A percentile compares a stretch with the other conserved stretches of the same genome.
phyloP scores from a whole-genome alignment of 2,888 invertebrate species.

The Hofmannophila pseudospretella region DNA sequence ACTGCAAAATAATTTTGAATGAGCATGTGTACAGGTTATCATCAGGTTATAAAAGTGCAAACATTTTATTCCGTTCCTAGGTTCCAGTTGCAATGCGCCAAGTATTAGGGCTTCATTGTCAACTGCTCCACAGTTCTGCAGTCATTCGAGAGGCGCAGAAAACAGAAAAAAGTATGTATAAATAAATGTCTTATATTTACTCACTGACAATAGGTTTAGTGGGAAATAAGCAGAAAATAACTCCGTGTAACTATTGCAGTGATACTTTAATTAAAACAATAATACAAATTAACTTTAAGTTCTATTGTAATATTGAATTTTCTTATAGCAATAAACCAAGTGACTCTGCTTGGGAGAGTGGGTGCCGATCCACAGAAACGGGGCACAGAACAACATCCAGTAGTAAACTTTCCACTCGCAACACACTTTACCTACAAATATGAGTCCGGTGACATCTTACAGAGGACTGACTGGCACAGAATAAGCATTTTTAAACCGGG shows the following conservation, averaged over 20 bases:
- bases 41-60: no score
- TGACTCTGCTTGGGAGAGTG: slow-evolving; percentile 90
- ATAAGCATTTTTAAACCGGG: slow-evolving; percentile 91
- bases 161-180: slow-evolving; percentile 57
- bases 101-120: slow-evolving; percentile 22
- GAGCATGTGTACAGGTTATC: no score
- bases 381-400: slow-evolving; percentile 89
- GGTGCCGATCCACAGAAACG: slow-evolving; percentile 93
- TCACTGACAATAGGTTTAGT: no score
- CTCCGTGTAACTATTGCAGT: no score
- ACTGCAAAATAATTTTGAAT: no score
- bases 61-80: slow-evolving; percentile 22
- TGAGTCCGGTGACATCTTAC: slow-evolving; percentile 86
- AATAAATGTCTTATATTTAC: no score
- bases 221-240: no score
- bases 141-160: slow-evolving; percentile 41
- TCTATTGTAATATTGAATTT: background rate
- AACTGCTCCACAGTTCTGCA: slow-evolving; percentile 24
- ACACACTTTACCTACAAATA: slow-evolving; percentile 92
- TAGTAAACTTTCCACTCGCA: slow-evolving; percentile 92
- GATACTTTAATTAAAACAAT: no score
- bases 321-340: slow-evolving; percentile 84
- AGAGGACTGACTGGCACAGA: slow-evolving; percentile 95
- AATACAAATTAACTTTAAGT: background rate
- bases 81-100: slow-evolving; percentile 23